Percentiles rank a stretch among this genome's conserved stretches.
These are phyloP conservation scores for Auanema sp. DNA, from an alignment of 2,888 invertebrate species.

Conservation along the genomic window DNA sequence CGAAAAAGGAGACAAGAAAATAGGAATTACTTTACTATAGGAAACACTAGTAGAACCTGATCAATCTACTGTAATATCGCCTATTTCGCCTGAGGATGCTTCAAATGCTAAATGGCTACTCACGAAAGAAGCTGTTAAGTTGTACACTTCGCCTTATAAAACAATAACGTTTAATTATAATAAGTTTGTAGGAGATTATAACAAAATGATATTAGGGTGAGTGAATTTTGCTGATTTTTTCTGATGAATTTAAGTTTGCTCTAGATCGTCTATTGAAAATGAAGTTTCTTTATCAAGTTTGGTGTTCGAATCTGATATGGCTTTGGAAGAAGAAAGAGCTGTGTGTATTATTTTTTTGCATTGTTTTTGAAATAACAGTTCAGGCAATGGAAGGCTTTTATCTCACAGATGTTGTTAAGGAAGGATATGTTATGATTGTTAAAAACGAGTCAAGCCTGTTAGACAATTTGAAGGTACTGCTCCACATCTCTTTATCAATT, in stretches of 20 bases:
- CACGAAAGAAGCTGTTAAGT: slow-evolving; percentile 46
- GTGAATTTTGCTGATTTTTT: background rate
- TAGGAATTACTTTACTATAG: slow-evolving; percentile 5
- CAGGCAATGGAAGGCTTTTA: slow-evolving; percentile 12
- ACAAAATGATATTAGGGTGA: slow-evolving; percentile 25
- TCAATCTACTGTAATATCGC: slow-evolving; percentile 37
- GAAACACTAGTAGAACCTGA: slow-evolving; percentile 23
- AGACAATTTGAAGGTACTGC: slow-evolving; percentile 47
- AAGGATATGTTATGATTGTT: slow-evolving; percentile 41
- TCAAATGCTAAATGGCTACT: slow-evolving; percentile 53
- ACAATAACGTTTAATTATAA: slow-evolving; percentile 88
- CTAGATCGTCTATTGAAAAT: slow-evolving; percentile 32
- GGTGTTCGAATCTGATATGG: slow-evolving; percentile 58
- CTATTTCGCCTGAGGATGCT: slow-evolving; percentile 41
- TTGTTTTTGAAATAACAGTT: slow-evolving; percentile 8
- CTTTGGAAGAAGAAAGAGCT: slow-evolving; percentile 52
- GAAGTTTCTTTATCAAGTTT: slow-evolving; percentile 43
- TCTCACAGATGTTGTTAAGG: slow-evolving; percentile 26
- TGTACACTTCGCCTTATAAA: slow-evolving; percentile 73
- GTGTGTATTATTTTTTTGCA: slow-evolving; percentile 7
- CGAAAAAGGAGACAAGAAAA: no score
- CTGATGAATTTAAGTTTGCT: slow-evolving; percentile 11
- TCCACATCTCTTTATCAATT: no score
- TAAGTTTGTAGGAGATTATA: slow-evolving; percentile 82
- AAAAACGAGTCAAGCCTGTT: slow-evolving; percentile 52